These are phyloP conservation scores for Anguilla obscura DNA, from an alignment of 2,797 vertebrate species.

Conservation along the genomic window DNA sequence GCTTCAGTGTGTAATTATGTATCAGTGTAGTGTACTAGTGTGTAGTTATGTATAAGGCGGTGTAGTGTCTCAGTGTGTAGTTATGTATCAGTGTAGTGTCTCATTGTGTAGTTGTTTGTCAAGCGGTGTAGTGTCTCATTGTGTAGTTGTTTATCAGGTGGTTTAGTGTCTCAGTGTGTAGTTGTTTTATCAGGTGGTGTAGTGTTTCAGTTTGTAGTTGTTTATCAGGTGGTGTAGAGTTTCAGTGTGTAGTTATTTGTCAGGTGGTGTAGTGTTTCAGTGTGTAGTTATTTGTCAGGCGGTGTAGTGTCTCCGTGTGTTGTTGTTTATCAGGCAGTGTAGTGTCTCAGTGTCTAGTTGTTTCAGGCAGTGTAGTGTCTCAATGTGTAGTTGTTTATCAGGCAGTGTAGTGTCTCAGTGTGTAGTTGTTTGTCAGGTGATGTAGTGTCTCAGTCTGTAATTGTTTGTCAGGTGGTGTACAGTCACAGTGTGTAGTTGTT, in stretches of 20 bases:
- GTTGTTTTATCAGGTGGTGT: not conserved
- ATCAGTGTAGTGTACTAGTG: too few relatives aligned
- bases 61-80: not conserved
- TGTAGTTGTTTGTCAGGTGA: not conserved
- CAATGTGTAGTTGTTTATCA: not conserved
- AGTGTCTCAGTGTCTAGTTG: not conserved
- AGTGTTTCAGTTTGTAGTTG: not conserved
- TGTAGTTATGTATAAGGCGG: too few relatives aligned
- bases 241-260: not conserved
- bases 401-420: not conserved
- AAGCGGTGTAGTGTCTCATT: not conserved
- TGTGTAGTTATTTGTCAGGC: not conserved
- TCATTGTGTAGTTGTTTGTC: too few relatives aligned
- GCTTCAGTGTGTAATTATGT: not conserved
- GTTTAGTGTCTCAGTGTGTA: not conserved
- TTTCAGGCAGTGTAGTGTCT: not conserved
- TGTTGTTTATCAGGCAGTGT: too few relatives aligned
- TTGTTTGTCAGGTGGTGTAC: not conserved
- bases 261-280: not conserved
- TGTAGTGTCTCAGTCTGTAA: not conserved
- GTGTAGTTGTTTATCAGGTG: not conserved
- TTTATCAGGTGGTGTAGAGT: not conserved
- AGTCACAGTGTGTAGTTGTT: not conserved
- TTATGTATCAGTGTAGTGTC: not conserved
- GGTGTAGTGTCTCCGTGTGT: too few relatives aligned